Evolutionary conservation across 2,113 vertebrate genomes (phyloP), one percentile per base, ranked within the genome.

Genomic region (Dromas ardeola): DNA sequence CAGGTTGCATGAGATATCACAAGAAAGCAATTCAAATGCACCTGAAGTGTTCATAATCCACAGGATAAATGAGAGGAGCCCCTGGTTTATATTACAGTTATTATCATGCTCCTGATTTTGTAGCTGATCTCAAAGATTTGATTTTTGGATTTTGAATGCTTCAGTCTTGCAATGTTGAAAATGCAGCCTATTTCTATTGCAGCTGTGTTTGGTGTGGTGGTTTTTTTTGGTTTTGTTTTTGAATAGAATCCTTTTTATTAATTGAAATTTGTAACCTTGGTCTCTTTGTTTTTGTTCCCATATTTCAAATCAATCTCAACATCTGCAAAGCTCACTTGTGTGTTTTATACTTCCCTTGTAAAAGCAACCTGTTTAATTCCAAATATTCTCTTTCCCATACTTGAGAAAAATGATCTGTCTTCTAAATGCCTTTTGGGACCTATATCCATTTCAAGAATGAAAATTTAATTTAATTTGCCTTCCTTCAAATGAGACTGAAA

Each of bases 341-440:
- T 71, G 56, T 74, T 91, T 94, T 86, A 63, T 67, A 43, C 56
- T 93, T 92, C 20, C n/a, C 34, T 22, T 88, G 53, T 70, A 87
- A 94, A 90, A 4, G 2, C 84, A 94, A 96, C 94, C 91, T 97
- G 91, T 85, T 97, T 96, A 93, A 91, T 95, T 97, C 81, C 58
- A 94, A 95, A 95, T 90, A 86, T 94, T 94, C 86, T 95, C 73
- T 82, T 97, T 95, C 40, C 29, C 43, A 43, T 93, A 91, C 45
- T 96, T 95, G 65, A 96, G 94, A 96, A 96, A 97, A 96, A 95
- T 96, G 5, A 91, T 95, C 87, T 95, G 81, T 95, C 94, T 95
- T 87, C 55, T 74, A 86, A 81, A 87, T 63, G 71, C 38, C 95
- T 96, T 93, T 86, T 92, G 97, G 62, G 96, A 95, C 88, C 86